A percentile compares a stretch with the other conserved stretches of the same genome.
Evolutionary conservation across 2,797 vertebrate genomes (phyloP).

Genomic region (Dendrocincla tyrannina): DNA sequence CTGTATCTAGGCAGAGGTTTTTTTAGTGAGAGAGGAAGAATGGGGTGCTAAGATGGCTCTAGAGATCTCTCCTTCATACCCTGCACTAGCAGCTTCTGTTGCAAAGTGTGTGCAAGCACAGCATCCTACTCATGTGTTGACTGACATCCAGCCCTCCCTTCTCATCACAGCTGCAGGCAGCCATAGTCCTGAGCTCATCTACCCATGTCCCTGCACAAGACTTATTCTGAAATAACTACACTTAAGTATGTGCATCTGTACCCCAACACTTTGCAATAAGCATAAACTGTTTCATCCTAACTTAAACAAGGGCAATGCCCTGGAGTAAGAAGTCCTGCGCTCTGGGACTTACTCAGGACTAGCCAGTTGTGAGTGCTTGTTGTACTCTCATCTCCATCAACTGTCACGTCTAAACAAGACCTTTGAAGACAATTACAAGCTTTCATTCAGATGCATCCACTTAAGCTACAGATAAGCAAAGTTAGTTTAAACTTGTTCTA

Average conservation of each 20-base stretch:
- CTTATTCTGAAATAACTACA: not conserved
- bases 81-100: not conserved
- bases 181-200: not conserved
- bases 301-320: not conserved
- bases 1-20: not conserved
- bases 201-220: not conserved
- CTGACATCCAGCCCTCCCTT: not conserved
- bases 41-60: not conserved
- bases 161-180: not conserved
- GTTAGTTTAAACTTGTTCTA: not conserved
- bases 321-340: not conserved
- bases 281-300: not conserved
- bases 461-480: not conserved
- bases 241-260: not conserved
- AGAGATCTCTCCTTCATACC: not conserved
- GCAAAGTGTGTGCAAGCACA: not conserved
- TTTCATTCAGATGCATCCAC: not conserved
- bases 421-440: not conserved
- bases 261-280: not conserved
- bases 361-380: not conserved
- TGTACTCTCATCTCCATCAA: not conserved
- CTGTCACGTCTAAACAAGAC: not conserved
- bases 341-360: not conserved
- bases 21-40: not conserved
- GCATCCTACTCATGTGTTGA: rapidly evolving